Conservation (phyloP, 1,140 invertebrate species). For the Nymphalis io region DNA sequence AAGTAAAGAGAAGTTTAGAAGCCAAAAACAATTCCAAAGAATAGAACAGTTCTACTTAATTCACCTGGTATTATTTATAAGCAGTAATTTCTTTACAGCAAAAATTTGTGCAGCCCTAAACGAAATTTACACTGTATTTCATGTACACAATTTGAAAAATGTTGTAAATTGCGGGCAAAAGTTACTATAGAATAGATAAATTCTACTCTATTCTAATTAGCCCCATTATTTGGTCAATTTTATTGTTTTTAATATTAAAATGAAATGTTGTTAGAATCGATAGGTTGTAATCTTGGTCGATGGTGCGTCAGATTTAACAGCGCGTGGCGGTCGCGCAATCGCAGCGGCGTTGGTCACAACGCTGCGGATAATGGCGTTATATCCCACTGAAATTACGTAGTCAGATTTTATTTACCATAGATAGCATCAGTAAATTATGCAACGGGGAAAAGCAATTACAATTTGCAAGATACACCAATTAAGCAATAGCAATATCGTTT, state of each 20-base stretch:
- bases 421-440: conserved; percentile 38
- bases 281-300: conserved; percentile 23
- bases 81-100: no score
- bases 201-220: no score
- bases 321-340: conserved; percentile 22
- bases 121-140: no score
- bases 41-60: no score
- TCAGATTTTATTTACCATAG: conserved; percentile 44
- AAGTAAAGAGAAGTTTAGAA: no score
- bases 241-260: neutral
- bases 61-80: no score
- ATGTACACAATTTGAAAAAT: no score
- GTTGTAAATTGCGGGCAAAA: no score
- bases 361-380: conserved; percentile 29
- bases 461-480: conserved; percentile 17
- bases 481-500: conserved; percentile 34
- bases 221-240: neutral
- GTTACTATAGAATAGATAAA: no score
- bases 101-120: no score
- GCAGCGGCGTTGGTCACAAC: conserved; percentile 11
- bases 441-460: conserved; percentile 15
- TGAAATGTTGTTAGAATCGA: conserved; percentile 4
- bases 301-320: conserved; percentile 23
- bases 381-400: conserved; percentile 39
- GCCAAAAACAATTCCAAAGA: no score